These are phyloP conservation scores for Collichthys lucidus DNA, from an alignment of 2,113 vertebrate species.

Conservation along the genomic window DNA sequence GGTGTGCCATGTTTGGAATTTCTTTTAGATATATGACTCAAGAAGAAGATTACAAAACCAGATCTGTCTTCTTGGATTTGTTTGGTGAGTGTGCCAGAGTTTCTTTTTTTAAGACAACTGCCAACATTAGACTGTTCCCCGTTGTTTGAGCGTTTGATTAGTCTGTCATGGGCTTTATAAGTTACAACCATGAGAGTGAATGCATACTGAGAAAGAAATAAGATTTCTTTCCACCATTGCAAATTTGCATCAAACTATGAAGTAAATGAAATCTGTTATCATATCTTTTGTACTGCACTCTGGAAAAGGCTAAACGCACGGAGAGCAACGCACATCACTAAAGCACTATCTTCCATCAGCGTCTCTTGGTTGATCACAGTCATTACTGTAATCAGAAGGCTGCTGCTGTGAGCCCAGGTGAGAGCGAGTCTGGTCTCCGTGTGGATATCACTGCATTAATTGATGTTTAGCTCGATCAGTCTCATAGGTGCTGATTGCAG, in stretches of 20 bases:
- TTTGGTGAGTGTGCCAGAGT: too few species aligned
- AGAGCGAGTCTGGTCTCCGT: slow-evolving; percentile 32
- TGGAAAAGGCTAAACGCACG: not conserved
- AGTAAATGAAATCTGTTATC: slow-evolving; percentile 4
- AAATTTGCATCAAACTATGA: not conserved
- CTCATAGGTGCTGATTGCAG: slow-evolving; percentile 70
- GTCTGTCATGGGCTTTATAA: too few species aligned
- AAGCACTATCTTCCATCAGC: slow-evolving; percentile 12
- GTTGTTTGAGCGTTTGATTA: too few species aligned
- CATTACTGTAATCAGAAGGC: slow-evolving; percentile 42
- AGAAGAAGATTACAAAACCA: too few species aligned
- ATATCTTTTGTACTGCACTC: not conserved
- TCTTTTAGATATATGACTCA: too few species aligned
- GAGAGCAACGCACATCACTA: slow-evolving; percentile 10
- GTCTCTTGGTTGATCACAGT: slow-evolving; percentile 16
- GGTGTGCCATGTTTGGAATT: too few species aligned
- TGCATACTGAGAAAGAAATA: not conserved
- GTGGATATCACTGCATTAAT: slow-evolving; percentile 66
- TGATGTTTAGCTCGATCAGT: slow-evolving; percentile 72
- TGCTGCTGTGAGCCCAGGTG: slow-evolving; percentile 46
- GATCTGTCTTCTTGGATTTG: too few species aligned
- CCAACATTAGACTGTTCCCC: too few species aligned
- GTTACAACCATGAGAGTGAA: slow-evolving; percentile 6
- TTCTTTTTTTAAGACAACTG: too few species aligned
- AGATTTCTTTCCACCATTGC: not conserved